A percentile compares a stretch with the other conserved stretches of the same genome.
Conservation (phyloP, 2,113 vertebrate genomes). For the Chloroceryle aenea region DNA sequence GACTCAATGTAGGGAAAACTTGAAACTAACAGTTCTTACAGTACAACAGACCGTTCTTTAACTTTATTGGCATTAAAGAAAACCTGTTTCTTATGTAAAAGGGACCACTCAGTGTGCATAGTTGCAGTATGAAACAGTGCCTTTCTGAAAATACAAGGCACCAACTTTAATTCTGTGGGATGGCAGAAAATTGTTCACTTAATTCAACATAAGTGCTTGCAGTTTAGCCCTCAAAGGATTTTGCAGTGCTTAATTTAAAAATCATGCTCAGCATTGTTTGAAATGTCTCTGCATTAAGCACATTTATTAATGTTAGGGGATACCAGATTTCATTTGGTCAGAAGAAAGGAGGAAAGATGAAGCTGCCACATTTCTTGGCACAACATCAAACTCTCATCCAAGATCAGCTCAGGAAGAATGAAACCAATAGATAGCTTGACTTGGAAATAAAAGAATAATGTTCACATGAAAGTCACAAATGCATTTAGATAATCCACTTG, state of each 20-base stretch:
- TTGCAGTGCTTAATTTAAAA: background rate
- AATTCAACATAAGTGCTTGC: background rate
- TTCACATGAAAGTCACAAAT: slow-evolving; percentile 22
- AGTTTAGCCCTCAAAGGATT: background rate
- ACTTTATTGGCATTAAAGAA: background rate
- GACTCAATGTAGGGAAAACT: background rate
- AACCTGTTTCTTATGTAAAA: background rate
- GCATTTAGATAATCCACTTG: background rate
- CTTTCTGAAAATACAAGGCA: background rate
- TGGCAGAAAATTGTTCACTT: background rate
- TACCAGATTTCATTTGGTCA: background rate
- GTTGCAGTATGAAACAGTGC: background rate
- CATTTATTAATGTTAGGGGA: background rate
- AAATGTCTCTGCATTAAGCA: background rate
- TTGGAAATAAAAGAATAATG: background rate
- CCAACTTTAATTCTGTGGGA: background rate
- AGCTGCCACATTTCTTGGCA: background rate
- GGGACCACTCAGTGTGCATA: background rate
- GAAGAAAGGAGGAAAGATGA: background rate
- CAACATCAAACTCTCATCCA: background rate
- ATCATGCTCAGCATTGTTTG: background rate
- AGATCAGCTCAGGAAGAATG: background rate
- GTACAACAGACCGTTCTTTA: background rate
- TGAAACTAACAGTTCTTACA: background rate
- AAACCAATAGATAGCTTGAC: background rate